A percentile compares a stretch with the other conserved stretches of the same genome.
Evolutionary conservation across 2,888 invertebrate genomes (phyloP).

Genomic region (Pandemis cinnamomeana): DNA sequence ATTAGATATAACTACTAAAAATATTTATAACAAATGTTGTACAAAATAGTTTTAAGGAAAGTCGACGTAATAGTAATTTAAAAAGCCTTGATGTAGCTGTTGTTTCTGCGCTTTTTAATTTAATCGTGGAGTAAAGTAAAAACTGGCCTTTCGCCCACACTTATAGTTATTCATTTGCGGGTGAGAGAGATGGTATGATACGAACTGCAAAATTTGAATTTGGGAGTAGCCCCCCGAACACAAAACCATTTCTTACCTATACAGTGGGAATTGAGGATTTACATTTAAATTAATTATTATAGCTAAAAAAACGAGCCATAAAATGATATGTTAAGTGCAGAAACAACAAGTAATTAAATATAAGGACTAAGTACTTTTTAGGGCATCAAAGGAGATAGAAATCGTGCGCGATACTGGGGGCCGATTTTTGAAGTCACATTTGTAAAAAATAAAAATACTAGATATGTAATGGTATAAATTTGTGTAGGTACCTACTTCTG

Average conservation of each 20-base stretch:
- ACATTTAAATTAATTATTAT: neutral
- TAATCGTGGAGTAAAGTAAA: neutral
- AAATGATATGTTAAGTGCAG: neutral
- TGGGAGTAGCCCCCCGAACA: neutral
- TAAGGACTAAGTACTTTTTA: neutral
- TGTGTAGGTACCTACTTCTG: no score
- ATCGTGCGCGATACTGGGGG: neutral
- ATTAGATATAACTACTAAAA: neutral
- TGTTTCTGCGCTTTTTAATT: neutral
- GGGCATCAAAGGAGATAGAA: neutral
- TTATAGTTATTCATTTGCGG: no score
- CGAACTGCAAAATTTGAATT: no score
- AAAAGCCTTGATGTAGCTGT: neutral
- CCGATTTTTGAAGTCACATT: no score
- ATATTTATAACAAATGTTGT: constrained; percentile 45
- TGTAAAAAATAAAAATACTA: no score
- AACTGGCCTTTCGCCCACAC: neutral
- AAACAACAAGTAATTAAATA: neutral
- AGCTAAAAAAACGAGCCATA: neutral
- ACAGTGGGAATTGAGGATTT: neutral
- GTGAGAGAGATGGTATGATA: no score
- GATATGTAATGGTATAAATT: no score
- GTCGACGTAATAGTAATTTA: constrained; percentile 14
- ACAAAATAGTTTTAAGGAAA: constrained; percentile 45
- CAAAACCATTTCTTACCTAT: neutral